Conservation (phyloP, 2,113 vertebrate genomes). For the Cettia cetti region DNA sequence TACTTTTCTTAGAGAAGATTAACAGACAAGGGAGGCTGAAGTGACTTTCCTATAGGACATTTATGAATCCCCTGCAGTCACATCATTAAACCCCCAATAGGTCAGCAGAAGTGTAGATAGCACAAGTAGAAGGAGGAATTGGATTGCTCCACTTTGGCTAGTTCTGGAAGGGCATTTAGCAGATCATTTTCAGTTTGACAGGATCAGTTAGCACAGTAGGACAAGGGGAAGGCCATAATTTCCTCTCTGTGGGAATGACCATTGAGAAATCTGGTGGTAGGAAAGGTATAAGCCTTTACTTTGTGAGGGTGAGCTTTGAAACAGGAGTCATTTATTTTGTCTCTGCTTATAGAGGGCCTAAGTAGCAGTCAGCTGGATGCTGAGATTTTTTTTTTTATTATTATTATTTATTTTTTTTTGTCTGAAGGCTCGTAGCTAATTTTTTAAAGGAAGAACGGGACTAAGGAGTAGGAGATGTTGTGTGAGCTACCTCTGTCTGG, state of each 20-base stretch:
- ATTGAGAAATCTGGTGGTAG: not conserved
- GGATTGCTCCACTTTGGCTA: not conserved
- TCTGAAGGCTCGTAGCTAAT: not conserved
- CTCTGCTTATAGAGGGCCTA: not conserved
- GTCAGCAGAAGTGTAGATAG: not conserved
- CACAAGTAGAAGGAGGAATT: not conserved
- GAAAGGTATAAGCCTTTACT: not conserved
- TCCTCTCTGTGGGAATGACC: not conserved
- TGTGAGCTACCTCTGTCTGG: not conserved
- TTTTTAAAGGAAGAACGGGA: not conserved
- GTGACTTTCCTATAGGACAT: not conserved
- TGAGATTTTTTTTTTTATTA: not conserved
- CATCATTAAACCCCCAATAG: not conserved
- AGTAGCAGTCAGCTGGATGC: not conserved
- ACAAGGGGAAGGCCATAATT: not conserved
- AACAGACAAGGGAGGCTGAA: not conserved
- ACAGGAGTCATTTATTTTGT: not conserved
- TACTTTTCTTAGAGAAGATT: not conserved
- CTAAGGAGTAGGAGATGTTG: not conserved
- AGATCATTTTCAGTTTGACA: constrained; percentile 16
- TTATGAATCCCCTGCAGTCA: not conserved
- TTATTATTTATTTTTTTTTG: not conserved
- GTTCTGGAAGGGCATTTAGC: constrained; percentile 10
- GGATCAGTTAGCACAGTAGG: constrained; percentile 6
- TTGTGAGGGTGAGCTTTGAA: not conserved